These are phyloP conservation scores for Aspidapion aeneum DNA, from an alignment of 2,888 invertebrate species.

Conservation along the genomic window DNA sequence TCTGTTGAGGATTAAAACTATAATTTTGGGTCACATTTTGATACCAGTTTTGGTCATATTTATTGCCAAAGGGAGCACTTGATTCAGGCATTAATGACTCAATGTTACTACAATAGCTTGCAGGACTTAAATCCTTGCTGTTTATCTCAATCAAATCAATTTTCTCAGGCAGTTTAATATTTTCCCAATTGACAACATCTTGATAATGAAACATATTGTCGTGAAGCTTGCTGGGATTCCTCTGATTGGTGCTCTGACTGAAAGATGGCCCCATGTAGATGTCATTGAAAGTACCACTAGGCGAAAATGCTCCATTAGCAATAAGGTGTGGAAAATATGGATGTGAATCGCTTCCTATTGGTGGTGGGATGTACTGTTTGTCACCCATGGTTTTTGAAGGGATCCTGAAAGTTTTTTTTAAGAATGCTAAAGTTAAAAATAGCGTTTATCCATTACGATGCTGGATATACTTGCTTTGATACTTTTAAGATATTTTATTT, in stretches of 20 bases:
- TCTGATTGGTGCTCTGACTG: slow-evolving; percentile 9
- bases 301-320: slow-evolving; percentile 17
- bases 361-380: slow-evolving; percentile 8
- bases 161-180: slow-evolving; percentile 37
- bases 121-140: slow-evolving; percentile 43
- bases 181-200: slow-evolving; percentile 26
- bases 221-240: background rate
- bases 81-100: slow-evolving; percentile 37
- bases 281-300: slow-evolving; percentile 16
- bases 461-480: too few species aligned
- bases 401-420: background rate
- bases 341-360: slow-evolving; percentile 5
- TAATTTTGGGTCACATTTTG: slow-evolving; percentile 24
- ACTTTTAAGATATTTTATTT: too few species aligned
- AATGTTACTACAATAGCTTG: slow-evolving; percentile 39
- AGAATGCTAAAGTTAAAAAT: too few species aligned
- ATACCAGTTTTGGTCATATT: slow-evolving; percentile 33
- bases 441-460: too few species aligned
- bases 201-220: slow-evolving; percentile 12
- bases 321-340: slow-evolving; percentile 11
- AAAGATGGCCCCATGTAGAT: slow-evolving; percentile 9
- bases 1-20: slow-evolving; percentile 31
- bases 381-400: slow-evolving; percentile 4
- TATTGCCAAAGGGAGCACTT: slow-evolving; percentile 29
- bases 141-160: slow-evolving; percentile 41